These are phyloP conservation scores for Crotophaga sulcirostris DNA, from an alignment of 2,113 vertebrate genomes.

Conservation along the genomic window DNA sequence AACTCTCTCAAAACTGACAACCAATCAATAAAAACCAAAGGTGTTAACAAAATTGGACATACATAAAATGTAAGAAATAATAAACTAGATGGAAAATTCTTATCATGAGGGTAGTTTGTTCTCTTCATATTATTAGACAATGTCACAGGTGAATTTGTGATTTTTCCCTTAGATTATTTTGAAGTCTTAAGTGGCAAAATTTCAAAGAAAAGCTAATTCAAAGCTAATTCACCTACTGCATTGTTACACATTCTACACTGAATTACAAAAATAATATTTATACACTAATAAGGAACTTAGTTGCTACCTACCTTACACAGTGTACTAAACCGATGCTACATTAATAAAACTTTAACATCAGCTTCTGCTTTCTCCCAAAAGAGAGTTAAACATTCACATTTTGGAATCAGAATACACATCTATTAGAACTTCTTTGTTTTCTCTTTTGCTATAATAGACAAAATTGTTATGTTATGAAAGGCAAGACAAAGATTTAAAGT, in stretches of 20 bases:
- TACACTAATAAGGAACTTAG: not conserved
- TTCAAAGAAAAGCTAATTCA: not conserved
- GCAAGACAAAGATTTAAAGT: not conserved
- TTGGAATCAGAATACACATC: not conserved
- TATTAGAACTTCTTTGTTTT: not conserved
- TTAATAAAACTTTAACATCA: not conserved
- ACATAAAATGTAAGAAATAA: not conserved
- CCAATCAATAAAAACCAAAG: not conserved
- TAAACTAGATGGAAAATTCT: not conserved
- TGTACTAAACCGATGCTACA: not conserved
- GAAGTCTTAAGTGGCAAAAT: not conserved
- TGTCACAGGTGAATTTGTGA: not conserved
- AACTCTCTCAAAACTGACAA: not conserved
- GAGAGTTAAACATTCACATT: not conserved
- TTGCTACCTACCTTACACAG: not conserved
- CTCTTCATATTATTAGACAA: not conserved
- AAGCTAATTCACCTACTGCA: not conserved
- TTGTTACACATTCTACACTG: not conserved
- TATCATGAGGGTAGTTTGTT: not conserved
- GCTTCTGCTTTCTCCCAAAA: not conserved
- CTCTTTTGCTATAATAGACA: not conserved
- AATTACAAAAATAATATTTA: not conserved
- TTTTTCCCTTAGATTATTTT: not conserved
- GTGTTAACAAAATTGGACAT: not conserved
- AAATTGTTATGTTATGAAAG: not conserved